phyloP scores from a whole-genome alignment of 2,113 vertebrate genomes.

The Crotalus tigris region DNA sequence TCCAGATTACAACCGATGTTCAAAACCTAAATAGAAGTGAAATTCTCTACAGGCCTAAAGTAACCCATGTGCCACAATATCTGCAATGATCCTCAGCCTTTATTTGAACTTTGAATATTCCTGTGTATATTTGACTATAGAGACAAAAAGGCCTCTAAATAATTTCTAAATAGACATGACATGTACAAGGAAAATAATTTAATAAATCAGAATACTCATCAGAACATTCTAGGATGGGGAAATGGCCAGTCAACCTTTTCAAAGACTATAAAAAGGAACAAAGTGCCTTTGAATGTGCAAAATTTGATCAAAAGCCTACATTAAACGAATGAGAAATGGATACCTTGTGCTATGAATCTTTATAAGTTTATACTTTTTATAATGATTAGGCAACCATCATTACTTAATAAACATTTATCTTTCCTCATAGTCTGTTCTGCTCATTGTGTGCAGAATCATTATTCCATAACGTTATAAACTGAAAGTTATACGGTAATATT shows the following conservation, averaged over 20 bases:
- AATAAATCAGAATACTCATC: background rate
- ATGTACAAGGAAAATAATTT: background rate
- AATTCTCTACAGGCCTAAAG: background rate
- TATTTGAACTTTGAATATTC: background rate
- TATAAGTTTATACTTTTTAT: background rate
- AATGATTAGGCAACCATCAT: background rate
- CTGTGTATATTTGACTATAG: background rate
- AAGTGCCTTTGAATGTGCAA: background rate
- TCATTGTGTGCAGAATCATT: background rate
- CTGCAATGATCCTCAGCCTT: background rate
- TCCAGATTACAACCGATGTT: background rate
- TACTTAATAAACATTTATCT: background rate
- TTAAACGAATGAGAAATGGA: background rate
- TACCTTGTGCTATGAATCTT: background rate
- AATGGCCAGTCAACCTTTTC: background rate
- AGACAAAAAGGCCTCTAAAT: background rate
- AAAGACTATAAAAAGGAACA: background rate
- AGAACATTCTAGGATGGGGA: background rate
- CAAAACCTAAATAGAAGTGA: background rate
- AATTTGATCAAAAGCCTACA: background rate
- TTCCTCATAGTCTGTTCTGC: background rate
- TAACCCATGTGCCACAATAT: background rate
- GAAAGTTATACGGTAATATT: background rate
- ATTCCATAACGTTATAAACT: background rate
- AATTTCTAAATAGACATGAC: background rate